Evolutionary conservation across 2,113 vertebrate genomes (phyloP).

Genomic region (Myrmophylax atrothorax): DNA sequence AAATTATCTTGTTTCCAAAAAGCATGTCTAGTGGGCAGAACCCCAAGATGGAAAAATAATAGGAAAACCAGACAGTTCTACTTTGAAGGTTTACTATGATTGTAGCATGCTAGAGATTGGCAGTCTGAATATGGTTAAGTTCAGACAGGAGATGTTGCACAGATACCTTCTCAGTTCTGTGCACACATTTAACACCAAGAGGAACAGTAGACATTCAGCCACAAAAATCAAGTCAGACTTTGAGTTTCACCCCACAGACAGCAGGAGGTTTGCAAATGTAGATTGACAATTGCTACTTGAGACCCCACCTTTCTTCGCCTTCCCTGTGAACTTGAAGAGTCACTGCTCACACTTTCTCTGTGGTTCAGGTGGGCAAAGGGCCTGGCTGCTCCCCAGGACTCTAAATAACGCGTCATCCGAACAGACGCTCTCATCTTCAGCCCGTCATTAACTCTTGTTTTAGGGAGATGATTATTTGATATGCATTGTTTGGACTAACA

Average conservation of each 20-base stretch:
- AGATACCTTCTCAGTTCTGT: neutral
- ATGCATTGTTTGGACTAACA: slow-evolving; percentile 83
- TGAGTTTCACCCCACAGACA: fast-evolving
- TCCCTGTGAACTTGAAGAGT: slow-evolving; percentile 76
- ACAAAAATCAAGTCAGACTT: fast-evolving
- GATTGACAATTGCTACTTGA: neutral
- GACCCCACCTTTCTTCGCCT: slow-evolving; percentile 81
- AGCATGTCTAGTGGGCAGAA: neutral
- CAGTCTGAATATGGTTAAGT: neutral
- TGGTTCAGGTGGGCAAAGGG: slow-evolving; percentile 95
- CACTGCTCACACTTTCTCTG: slow-evolving; percentile 84
- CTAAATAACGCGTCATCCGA: slow-evolving; percentile 94
- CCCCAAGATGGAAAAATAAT: neutral
- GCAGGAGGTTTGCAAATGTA: fast-evolving
- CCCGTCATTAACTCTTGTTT: slow-evolving; percentile 84
- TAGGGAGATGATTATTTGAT: slow-evolving; percentile 76
- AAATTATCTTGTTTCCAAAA: neutral
- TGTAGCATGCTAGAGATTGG: neutral
- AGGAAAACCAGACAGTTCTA: neutral
- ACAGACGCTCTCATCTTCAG: slow-evolving; percentile 95
- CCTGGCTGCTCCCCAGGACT: slow-evolving; percentile 95
- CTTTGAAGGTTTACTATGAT: neutral
- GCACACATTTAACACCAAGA: neutral
- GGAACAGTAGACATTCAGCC: neutral
- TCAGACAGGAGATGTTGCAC: neutral